Evolutionary conservation across 1,140 invertebrate species (phyloP), one percentile per base, ranked within the genome.

Genomic region (Campoletis sonorensis): DNA sequence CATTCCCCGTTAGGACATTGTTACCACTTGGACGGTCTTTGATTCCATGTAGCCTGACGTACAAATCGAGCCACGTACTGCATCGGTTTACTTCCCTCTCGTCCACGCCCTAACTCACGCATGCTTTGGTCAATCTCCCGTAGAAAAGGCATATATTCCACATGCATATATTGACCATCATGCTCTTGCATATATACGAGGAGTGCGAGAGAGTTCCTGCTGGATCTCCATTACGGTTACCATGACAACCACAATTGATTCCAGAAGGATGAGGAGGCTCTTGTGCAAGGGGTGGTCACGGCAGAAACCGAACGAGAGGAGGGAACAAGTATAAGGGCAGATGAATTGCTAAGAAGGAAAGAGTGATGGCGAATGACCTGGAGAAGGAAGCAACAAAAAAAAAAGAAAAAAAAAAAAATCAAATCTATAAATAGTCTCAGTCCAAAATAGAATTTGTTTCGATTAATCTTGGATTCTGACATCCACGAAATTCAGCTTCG

Each of bases 181-280:
- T 27, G 27, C 54, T 77, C 51, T 27, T 13, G 73, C 73, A 64
- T 78, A 45, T 61, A 58, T 13, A 67, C 30, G n/a, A 37, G 18
- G 21, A 18, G 18, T 21, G 21, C 54, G 21, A 18, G 54, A 45
- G 40, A 45, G 40, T 58, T 49, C 18, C 84, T 86, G 85, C 87
- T 87, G 88, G 87, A 89, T 90, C 88, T 90, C 89, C 88, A 91
- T 90, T 90, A 91, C 89, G 88, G 90, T 91, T 90, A 90, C 85
- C 90, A 91, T 91, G 90, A 87, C 89, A 88, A 91, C 90, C 90
- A 84, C 90, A 91, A 91, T 91, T 91, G 90, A 91, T 91, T 91
- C 89, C 87, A 89, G 85, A 86, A 88, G 87, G 87, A 79, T 79
- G 80, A 76, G 71, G 21, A 27, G 51, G n/a, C 18, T 45, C 49